Evolutionary conservation across 2,797 vertebrate genomes (phyloP), one percentile per base, ranked within the genome.

Genomic region (Falco novaeseelandiae): DNA sequence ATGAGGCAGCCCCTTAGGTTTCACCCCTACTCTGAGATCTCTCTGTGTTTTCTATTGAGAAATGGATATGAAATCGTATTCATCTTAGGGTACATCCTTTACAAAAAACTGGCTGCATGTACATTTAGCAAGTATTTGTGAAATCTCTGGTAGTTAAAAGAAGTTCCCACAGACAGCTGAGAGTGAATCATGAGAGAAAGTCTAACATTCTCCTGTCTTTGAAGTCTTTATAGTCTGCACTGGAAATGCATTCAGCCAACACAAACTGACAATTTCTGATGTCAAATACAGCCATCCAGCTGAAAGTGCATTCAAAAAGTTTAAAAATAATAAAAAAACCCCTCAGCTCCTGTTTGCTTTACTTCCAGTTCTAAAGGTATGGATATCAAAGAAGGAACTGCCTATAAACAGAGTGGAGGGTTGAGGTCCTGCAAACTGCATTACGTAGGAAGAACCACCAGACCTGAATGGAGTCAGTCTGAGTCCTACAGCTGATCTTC

Each of bases 131-230:
- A 78, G 18, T 84, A 36, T 85, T 83, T 83, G 26, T 84, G 58
- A 85, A 92, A 93, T 85, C 49, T 79, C 48, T 70, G 71, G 44
- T 72, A 79, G 48, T 57, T 91, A 62, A 90, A 90, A 87, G 49
- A 86, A 77, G 14, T 81, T 90, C 7, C 27, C 18, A 90, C 23
- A 69, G 63, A 92, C 30, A 92, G 51, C 25, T 91, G 74, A 93
- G 34, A 80, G 51, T 89, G 67, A 95, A 83, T 91, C 71, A 83
- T 67, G 61, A 83, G 44, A 83, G 13, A 67, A 93, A 94, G 44
- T 51, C 54, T 90, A 71, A 74, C 16, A 22, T 71, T 92, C 22
- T 83, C 14, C 48, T 52, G 18, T 51, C 59, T 91, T 90, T 87
- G 51, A 94, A 85, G 76, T 83, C 81, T 82, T 84, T 63, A 25